Evolutionary conservation across 1,140 invertebrate species (phyloP).

Genomic region (Macrobrachium nipponense): DNA sequence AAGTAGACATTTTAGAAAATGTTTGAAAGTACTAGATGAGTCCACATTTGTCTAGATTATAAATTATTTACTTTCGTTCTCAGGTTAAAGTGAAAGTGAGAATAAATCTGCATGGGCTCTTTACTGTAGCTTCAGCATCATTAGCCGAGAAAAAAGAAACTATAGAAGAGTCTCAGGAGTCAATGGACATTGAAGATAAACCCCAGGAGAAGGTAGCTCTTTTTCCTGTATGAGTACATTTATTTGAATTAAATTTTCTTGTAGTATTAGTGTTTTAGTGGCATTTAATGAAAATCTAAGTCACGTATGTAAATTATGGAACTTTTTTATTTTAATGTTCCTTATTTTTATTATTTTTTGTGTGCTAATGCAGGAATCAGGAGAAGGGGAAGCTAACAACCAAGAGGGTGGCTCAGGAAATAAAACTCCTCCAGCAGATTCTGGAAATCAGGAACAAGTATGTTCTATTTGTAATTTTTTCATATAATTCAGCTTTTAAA

Average conservation of each 20-base stretch:
- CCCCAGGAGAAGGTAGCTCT: slow-evolving; percentile 46
- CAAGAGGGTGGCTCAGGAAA: slow-evolving; percentile 17
- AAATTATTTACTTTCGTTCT: not conserved
- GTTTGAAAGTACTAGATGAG: too few species aligned
- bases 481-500: too few species aligned
- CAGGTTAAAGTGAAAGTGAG: slow-evolving; percentile 93
- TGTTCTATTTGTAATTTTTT: not conserved
- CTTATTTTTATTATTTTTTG: too few species aligned
- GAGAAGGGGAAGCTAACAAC: slow-evolving; percentile 13
- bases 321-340: too few species aligned
- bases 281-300: too few species aligned
- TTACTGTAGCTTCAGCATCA: slow-evolving; percentile 86
- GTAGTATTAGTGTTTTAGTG: too few species aligned
- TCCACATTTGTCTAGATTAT: not conserved
- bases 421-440: slow-evolving; percentile 9
- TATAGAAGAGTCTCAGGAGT: slow-evolving; percentile 59
- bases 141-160: slow-evolving; percentile 82
- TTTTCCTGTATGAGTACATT: not conserved
- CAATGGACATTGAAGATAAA: slow-evolving; percentile 73
- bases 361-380: not conserved
- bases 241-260: too few species aligned
- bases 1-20: too few species aligned
- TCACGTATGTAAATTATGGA: too few species aligned
- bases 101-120: slow-evolving; percentile 92
- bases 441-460: slow-evolving; percentile 20